Evolutionary conservation across 2,797 vertebrate species (phyloP).

Genomic region (Galagoides demidoff): DNA sequence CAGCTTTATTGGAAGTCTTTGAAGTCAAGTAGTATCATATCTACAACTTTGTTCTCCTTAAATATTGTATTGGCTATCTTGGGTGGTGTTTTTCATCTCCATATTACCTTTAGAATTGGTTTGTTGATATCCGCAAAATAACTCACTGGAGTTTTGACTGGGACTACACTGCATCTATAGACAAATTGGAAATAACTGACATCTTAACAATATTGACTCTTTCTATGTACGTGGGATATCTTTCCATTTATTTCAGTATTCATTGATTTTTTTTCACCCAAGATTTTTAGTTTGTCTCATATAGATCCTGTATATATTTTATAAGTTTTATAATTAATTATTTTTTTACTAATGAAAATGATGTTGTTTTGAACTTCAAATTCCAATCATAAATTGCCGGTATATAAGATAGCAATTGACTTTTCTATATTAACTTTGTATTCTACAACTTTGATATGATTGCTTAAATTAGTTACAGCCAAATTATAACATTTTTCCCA

Average conservation of each 20-base stretch:
- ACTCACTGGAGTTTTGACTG: not conserved
- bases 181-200: too few species aligned
- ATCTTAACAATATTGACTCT: too few species aligned
- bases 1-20: not conserved
- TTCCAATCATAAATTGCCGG: not conserved
- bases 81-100: not conserved
- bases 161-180: too few species aligned
- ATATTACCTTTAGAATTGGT: not conserved
- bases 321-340: not conserved
- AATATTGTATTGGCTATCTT: not conserved
- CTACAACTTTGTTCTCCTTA: not conserved
- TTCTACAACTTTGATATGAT: not conserved
- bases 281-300: too few species aligned
- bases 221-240: too few species aligned
- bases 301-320: not conserved
- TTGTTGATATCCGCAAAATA: not conserved
- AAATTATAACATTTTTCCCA: too few species aligned
- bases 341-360: not conserved
- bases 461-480: not conserved
- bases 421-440: not conserved
- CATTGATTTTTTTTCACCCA: too few species aligned
- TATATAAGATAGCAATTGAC: not conserved
- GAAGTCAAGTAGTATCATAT: not conserved
- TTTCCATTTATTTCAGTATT: too few species aligned
- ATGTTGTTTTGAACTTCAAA: not conserved